phyloP scores from a whole-genome alignment of 1,140 invertebrate species.

The Alviniconcha marisindica region DNA sequence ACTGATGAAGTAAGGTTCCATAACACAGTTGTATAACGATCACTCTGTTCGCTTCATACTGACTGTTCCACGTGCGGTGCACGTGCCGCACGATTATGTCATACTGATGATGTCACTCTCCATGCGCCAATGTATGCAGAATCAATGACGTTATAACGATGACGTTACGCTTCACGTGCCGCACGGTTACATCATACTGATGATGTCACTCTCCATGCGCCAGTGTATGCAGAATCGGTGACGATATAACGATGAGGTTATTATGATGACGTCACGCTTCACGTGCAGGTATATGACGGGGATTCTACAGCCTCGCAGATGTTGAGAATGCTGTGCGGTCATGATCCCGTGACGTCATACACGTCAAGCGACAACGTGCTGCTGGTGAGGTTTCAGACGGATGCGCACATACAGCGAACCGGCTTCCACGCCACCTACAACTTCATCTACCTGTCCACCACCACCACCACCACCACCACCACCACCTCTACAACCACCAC shows the following conservation, averaged over 20 bases:
- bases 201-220: too few species aligned
- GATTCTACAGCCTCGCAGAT: constrained; percentile 37
- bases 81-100: too few species aligned
- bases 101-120: too few species aligned
- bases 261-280: neutral
- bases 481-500: neutral
- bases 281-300: constrained; percentile 51
- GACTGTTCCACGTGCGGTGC: too few species aligned
- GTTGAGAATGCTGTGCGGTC: constrained; percentile 54
- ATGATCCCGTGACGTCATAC: constrained; percentile 43
- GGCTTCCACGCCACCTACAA: constrained; percentile 64
- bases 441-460: constrained; percentile 52
- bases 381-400: constrained; percentile 53
- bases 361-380: constrained; percentile 52
- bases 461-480: constrained; percentile 31
- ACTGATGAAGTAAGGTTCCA: too few species aligned
- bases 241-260: neutral
- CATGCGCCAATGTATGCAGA: too few species aligned
- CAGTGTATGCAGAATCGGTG: neutral
- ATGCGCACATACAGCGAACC: constrained; percentile 55
- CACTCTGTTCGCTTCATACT: too few species aligned
- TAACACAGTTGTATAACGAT: too few species aligned
- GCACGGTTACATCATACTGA: too few species aligned
- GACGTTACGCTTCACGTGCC: too few species aligned
- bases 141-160: too few species aligned